Conservation (phyloP, 2,888 invertebrate genomes). For the Gryllus longicercus region DNA sequence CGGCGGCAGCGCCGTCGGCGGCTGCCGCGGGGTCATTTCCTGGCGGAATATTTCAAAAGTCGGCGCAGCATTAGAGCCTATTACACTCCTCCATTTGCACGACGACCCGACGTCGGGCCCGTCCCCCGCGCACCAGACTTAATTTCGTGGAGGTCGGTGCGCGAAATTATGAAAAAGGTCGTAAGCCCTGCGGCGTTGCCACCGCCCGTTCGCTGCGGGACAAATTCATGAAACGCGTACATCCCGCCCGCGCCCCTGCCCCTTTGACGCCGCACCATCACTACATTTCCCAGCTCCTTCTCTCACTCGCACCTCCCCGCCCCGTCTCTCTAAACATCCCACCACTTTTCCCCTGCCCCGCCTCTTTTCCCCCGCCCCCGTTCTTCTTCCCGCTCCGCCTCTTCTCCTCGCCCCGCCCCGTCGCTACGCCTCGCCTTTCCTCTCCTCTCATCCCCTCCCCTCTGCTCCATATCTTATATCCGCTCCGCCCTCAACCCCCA, state of each 20-base stretch:
- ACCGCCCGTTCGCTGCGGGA: not conserved
- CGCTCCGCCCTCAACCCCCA: no score
- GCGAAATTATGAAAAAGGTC: slow-evolving; percentile 9
- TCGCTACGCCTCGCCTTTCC: no score
- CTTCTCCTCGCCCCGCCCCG: no score
- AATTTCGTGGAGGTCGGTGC: not conserved
- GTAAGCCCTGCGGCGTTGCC: not conserved
- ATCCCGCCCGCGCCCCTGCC: no score
- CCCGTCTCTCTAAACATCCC: not conserved
- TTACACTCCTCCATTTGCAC: not conserved
- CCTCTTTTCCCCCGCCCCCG: no score
- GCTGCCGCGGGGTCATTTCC: not conserved
- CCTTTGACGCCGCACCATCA: not conserved
- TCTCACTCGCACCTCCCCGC: not conserved
- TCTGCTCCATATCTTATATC: no score
- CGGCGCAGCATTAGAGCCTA: slow-evolving; percentile 1
- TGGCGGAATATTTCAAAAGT: not conserved
- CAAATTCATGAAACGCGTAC: not conserved
- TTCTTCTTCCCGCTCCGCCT: no score
- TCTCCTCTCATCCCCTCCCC: no score
- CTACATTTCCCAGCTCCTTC: not conserved
- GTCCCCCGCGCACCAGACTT: not conserved
- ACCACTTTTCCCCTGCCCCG: no score
- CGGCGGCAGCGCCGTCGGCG: no score
- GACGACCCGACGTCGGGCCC: not conserved